Evolutionary conservation across 2,797 vertebrate genomes (phyloP), one percentile per base, ranked within the genome.

Genomic region (Brachyrhaphis roseni): DNA sequence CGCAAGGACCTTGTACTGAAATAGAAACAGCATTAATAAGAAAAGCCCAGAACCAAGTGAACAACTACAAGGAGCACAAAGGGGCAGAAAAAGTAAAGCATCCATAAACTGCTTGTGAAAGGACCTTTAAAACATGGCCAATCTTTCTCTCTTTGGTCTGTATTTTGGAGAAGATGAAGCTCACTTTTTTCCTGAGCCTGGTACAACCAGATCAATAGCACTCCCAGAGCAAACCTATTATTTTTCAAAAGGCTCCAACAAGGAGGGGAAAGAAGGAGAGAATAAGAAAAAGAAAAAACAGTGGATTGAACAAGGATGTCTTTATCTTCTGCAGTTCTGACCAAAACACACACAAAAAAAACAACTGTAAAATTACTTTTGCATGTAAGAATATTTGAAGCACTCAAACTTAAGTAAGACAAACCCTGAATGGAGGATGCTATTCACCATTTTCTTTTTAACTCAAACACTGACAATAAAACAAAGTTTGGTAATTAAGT

Each of bases 81-180:
- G 20, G 59, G 55, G 39, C 59, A 53, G 41, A 68, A 83, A 87
- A 79, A 78, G 13, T 36, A 81, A 81, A 90, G 76, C 64, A 49
- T 72, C 87, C 77, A 83, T 73, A 90, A 87, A 93, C 90, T 91
- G 85, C 79, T 90, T 89, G 82, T 90, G 88, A 92, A 91, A 90
- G 82, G 78, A 74, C 43, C 81, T 87, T 79, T 78, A 87, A 90
- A 91, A 91, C 82, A 83, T 57, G 53, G 77, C 51, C 86, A 80
- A 72, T 90, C 84, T 88, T 71, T 80, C 86, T 79, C 83, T 53
- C 81, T 79, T 90, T 87, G 84, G 78, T 86, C 84, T 85, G 84
- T 89, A 83, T 93, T 93, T 93, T 90, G 82, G 82, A 89, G 88
- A 91, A 91, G 93, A 94, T 92, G 91, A 93, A 91, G 81, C 88